Conservation (phyloP, 2,888 invertebrate species). For the Anticlea derivata region DNA sequence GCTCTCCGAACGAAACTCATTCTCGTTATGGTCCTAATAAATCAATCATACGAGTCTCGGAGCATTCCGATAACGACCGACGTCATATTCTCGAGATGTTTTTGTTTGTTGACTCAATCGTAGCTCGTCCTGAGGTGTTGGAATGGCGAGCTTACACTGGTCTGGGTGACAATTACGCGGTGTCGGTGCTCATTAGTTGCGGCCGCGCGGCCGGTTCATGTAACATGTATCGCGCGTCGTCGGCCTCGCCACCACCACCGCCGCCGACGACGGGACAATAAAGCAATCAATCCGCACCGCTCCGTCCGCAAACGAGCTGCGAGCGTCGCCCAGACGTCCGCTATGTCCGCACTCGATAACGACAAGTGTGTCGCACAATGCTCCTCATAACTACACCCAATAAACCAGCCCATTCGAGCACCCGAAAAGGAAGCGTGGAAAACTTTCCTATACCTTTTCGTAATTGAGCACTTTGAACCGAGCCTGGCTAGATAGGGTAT, state of each 20-base stretch:
- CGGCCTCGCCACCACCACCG: constrained; percentile 45
- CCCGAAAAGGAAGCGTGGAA: constrained; percentile 34
- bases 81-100: constrained; percentile 57
- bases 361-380: constrained; percentile 48
- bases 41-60: constrained; percentile 54
- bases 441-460: constrained; percentile 30
- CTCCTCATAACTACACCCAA: constrained; percentile 39
- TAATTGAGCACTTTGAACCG: constrained; percentile 43
- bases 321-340: constrained; percentile 46
- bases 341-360: constrained; percentile 45
- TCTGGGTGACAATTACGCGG: constrained; percentile 71
- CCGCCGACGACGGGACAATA: constrained; percentile 67
- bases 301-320: constrained; percentile 63
- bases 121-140: constrained; percentile 44
- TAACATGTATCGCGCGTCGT: constrained; percentile 78
- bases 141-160: constrained; percentile 52
- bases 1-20: constrained; percentile 44
- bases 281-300: constrained; percentile 77
- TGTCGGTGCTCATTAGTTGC: constrained; percentile 72
- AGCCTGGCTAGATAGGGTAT: constrained; percentile 62
- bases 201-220: constrained; percentile 71
- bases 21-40: constrained; percentile 57
- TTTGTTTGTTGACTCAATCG: constrained; percentile 65
- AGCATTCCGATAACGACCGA: constrained; percentile 51
- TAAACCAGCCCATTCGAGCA: constrained; percentile 27